A percentile compares a stretch with the other conserved stretches of the same genome.
Evolutionary conservation across 2,797 vertebrate genomes (phyloP).

Genomic region (Hydrophis major): DNA sequence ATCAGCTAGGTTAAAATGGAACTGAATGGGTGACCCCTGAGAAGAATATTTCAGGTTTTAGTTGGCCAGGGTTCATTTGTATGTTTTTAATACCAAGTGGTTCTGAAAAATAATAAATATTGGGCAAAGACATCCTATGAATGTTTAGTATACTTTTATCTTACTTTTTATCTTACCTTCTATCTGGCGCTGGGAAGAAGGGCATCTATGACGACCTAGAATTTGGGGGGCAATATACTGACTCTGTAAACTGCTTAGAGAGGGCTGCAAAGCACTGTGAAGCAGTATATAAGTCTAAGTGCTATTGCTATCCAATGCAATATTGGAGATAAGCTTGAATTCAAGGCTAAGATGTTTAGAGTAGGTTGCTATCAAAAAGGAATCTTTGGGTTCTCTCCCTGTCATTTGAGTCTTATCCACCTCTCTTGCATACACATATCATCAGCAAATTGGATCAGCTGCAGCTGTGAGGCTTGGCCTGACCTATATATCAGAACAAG

Average conservation of each 20-base stretch:
- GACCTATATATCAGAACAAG: constrained; percentile 60
- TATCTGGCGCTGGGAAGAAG: not conserved
- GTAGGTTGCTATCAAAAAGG: not conserved
- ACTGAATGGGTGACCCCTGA: too few relatives aligned
- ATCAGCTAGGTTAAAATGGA: not conserved
- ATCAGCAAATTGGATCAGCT: constrained; percentile 28
- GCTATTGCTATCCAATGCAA: not conserved
- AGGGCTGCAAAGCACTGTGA: too few relatives aligned
- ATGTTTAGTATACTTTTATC: not conserved
- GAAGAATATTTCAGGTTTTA: not conserved
- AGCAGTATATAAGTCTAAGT: too few relatives aligned
- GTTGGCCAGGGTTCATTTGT: too few relatives aligned
- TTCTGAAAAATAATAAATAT: not conserved
- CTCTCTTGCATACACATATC: not conserved
- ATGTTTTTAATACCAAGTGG: not conserved
- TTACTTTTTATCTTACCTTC: too few relatives aligned
- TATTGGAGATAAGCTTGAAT: not conserved
- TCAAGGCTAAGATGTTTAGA: not conserved
- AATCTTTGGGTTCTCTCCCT: not conserved
- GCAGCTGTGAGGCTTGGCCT: constrained; percentile 45
- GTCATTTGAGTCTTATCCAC: not conserved
- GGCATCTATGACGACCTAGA: not conserved
- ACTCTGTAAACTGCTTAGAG: too few relatives aligned
- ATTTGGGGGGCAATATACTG: too few relatives aligned
- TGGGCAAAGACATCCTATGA: not conserved